Evolutionary conservation across 2,797 vertebrate genomes (phyloP).

Genomic region (Enteromius argenteus): DNA sequence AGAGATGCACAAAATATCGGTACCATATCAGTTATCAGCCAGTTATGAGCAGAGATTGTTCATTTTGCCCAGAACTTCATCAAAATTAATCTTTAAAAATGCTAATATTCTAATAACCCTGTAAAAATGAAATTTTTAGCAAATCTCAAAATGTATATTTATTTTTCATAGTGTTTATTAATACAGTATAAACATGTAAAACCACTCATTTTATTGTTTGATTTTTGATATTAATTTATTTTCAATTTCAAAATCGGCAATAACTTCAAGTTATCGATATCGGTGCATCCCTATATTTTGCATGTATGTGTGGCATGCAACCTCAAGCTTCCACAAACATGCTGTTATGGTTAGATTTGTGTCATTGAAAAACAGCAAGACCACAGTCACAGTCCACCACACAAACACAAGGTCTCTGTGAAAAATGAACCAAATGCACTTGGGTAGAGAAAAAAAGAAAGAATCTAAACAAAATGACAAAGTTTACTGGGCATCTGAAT

Average conservation of each 20-base stretch:
- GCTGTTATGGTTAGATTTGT: slow-evolving; percentile 4
- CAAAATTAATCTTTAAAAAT: background rate
- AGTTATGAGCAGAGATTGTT: background rate
- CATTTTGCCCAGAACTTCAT: background rate
- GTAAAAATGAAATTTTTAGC: background rate
- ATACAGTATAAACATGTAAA: background rate
- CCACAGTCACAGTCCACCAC: background rate
- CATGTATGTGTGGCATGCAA: background rate
- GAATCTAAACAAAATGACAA: background rate
- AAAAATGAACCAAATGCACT: background rate
- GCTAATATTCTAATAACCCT: background rate
- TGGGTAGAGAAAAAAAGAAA: background rate
- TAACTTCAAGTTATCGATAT: background rate
- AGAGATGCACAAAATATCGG: slow-evolving; percentile 13
- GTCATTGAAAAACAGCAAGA: slow-evolving; percentile 16
- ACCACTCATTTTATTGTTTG: background rate
- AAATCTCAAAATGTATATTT: background rate
- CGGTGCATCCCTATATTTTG: background rate
- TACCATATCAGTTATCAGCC: background rate
- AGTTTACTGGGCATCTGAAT: background rate
- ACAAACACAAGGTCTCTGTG: background rate
- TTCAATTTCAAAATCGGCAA: background rate
- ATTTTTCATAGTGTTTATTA: background rate
- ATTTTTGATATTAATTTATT: background rate
- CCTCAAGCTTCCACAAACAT: background rate